These are phyloP conservation scores for Psittacula derbiana DNA, from an alignment of 2,797 vertebrate species.

Conservation along the genomic window DNA sequence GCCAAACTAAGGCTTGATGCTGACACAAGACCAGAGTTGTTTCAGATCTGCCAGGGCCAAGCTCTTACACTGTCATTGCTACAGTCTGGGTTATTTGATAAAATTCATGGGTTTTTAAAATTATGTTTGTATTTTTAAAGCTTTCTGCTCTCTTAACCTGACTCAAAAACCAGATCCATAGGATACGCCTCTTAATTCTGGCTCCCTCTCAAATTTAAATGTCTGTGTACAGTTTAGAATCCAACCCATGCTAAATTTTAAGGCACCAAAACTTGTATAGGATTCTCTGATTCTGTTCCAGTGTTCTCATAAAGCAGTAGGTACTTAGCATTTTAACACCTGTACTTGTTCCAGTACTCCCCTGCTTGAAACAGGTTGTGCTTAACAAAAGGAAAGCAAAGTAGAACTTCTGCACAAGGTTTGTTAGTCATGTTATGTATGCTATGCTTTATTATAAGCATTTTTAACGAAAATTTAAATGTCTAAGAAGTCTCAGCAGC, in stretches of 20 bases:
- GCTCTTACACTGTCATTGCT: neutral
- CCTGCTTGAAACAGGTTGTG: neutral
- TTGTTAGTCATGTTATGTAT: neutral
- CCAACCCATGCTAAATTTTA: neutral
- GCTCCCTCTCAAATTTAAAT: neutral
- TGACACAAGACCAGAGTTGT: neutral
- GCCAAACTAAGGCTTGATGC: neutral
- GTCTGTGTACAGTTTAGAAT: neutral
- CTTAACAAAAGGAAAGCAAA: neutral
- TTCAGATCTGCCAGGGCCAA: neutral
- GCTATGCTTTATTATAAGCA: neutral
- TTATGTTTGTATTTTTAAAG: neutral
- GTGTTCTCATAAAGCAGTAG: neutral
- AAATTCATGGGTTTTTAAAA: neutral
- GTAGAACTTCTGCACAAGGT: neutral
- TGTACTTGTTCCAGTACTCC: neutral
- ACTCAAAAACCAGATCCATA: neutral
- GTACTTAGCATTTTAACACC: neutral
- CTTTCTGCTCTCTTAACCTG: neutral
- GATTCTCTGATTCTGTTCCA: neutral
- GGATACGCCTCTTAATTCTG: neutral
- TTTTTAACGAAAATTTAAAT: neutral
- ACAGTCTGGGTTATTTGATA: neutral
- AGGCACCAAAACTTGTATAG: neutral
- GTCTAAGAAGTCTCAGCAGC: neutral